These are phyloP conservation scores for Drosophila yakuba DNA, from an alignment of 1,140 invertebrate genomes.

Conservation along the genomic window DNA sequence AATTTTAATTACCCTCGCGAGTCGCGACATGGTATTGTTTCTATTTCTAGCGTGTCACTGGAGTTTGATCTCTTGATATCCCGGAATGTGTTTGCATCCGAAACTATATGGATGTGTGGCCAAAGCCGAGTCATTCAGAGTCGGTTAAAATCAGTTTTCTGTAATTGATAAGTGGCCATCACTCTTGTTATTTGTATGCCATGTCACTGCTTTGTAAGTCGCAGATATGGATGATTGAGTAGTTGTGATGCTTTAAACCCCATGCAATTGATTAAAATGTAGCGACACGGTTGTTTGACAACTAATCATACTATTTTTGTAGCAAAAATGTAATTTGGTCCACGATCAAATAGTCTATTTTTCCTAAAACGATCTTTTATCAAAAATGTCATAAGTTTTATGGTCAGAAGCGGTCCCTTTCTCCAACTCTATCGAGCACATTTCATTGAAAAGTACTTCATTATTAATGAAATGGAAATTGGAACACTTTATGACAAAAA, in stretches of 20 bases:
- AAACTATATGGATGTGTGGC: slow-evolving; percentile 6
- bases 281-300: not conserved
- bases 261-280: not conserved
- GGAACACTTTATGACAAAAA: no score
- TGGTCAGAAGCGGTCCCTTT: no score
- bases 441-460: not conserved
- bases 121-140: not conserved
- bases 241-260: not conserved
- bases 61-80: slow-evolving; percentile 29
- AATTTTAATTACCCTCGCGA: slow-evolving; percentile 51
- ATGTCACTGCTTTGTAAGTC: slow-evolving; percentile 7
- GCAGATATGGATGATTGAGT: not conserved
- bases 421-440: no score
- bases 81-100: slow-evolving; percentile 33
- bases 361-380: no score
- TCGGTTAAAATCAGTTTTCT: slow-evolving; percentile 4
- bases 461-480: not conserved
- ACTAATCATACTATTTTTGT: not conserved
- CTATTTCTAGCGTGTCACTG: slow-evolving; percentile 15
- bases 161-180: slow-evolving; percentile 22
- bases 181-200: slow-evolving; percentile 21
- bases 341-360: no score
- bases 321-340: not conserved
- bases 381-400: no score
- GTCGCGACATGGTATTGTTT: slow-evolving; percentile 17